Conservation (phyloP, 2,113 vertebrate species). For the Cichladusa arquata region DNA sequence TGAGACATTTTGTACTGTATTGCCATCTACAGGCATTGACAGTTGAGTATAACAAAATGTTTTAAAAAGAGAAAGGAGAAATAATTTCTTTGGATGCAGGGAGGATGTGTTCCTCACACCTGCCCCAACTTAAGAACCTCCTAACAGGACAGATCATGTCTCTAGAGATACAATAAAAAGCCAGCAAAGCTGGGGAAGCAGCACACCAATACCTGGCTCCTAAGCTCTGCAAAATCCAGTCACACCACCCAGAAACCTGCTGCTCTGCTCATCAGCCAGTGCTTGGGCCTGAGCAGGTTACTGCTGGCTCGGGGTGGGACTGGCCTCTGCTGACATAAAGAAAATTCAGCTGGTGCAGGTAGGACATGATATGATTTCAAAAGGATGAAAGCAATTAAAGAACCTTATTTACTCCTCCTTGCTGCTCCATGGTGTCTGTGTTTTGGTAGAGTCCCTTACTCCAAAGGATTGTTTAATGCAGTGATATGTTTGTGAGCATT, state of each 20-base stretch:
- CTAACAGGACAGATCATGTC: fast-evolving
- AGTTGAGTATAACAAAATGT: background rate
- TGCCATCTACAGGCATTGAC: background rate
- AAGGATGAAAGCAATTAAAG: background rate
- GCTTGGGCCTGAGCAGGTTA: background rate
- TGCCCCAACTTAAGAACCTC: background rate
- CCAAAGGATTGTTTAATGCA: background rate
- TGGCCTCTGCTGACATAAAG: background rate
- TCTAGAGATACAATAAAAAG: background rate
- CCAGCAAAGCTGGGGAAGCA: background rate
- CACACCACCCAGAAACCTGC: background rate
- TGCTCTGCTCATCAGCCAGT: background rate
- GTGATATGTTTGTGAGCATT: fast-evolving
- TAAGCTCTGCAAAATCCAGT: background rate
- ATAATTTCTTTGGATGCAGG: fast-evolving
- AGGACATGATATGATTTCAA: background rate
- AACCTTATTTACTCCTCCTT: background rate
- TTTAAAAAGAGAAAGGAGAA: background rate
- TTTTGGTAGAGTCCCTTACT: background rate
- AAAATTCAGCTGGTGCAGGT: background rate
- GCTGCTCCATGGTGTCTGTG: background rate
- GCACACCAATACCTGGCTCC: background rate
- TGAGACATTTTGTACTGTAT: background rate
- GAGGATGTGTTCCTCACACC: background rate
- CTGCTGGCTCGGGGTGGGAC: background rate